Percentiles rank a stretch among this genome's conserved stretches.
These are phyloP conservation scores for Lophotis ruficrista DNA, from an alignment of 2,113 vertebrate species.

Conservation along the genomic window DNA sequence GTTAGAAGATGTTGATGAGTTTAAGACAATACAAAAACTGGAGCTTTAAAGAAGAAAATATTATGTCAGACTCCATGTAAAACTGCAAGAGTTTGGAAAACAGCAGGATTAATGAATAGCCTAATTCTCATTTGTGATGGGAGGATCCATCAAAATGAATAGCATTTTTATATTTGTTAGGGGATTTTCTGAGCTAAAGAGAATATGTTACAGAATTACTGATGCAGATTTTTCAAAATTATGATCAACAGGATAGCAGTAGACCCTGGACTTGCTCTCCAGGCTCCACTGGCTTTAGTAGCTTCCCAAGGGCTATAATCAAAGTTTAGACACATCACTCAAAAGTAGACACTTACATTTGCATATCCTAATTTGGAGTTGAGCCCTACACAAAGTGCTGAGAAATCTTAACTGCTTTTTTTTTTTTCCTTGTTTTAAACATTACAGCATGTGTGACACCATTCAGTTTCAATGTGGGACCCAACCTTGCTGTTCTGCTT, in stretches of 20 bases:
- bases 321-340: neutral
- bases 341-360: neutral
- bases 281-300: neutral
- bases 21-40: neutral
- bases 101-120: neutral
- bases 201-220: neutral
- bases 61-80: neutral
- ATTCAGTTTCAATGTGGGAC: neutral
- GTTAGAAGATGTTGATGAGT: neutral
- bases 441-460: neutral
- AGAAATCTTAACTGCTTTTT: neutral
- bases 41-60: neutral
- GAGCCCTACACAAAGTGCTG: neutral
- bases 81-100: neutral
- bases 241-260: accelerated
- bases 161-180: neutral
- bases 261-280: neutral
- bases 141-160: neutral
- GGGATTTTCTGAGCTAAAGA: neutral
- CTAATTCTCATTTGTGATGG: neutral
- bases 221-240: neutral
- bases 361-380: neutral
- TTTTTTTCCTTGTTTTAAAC: neutral
- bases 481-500: neutral
- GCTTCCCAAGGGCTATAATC: neutral